Conservation (phyloP, 2,113 vertebrate species). For the Sigmodon hispidus region DNA sequence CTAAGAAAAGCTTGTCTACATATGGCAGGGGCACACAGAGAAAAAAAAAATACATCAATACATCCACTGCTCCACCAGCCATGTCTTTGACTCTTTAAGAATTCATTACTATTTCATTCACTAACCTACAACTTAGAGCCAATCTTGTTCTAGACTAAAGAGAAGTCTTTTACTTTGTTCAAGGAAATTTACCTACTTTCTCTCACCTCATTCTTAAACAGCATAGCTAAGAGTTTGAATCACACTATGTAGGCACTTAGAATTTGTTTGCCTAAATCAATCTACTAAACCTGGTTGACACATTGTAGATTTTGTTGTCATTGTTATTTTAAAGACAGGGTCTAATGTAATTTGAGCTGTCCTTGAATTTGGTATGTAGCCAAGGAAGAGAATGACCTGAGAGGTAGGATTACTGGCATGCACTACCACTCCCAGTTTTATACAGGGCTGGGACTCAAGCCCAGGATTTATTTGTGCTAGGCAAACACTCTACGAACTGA, state of each 20-base stretch:
- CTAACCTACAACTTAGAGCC: not conserved
- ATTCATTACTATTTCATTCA: constrained; percentile 11
- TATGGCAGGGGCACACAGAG: not conserved
- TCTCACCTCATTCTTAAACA: constrained; percentile 38
- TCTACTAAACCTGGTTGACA: not conserved
- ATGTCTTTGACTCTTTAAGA: not conserved
- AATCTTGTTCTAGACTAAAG: not conserved
- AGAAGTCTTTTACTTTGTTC: not conserved
- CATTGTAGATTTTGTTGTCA: not conserved
- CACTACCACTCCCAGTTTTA: not conserved
- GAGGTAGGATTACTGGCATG: not conserved
- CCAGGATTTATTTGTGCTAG: not conserved
- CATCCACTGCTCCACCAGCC: not conserved
- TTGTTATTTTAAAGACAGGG: not conserved
- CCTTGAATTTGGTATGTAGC: not conserved
- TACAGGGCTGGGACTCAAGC: not conserved
- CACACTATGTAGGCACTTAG: constrained; percentile 17
- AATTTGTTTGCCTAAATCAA: constrained; percentile 54
- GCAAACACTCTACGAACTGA: not conserved
- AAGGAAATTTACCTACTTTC: constrained; percentile 38
- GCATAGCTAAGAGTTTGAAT: not conserved
- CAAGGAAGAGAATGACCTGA: not conserved
- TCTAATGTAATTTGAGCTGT: not conserved
- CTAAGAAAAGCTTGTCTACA: constrained; percentile 39
- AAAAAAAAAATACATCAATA: constrained; percentile 31